These are phyloP conservation scores for Heliconius charithonia DNA, from an alignment of 2,888 invertebrate species.

Conservation along the genomic window DNA sequence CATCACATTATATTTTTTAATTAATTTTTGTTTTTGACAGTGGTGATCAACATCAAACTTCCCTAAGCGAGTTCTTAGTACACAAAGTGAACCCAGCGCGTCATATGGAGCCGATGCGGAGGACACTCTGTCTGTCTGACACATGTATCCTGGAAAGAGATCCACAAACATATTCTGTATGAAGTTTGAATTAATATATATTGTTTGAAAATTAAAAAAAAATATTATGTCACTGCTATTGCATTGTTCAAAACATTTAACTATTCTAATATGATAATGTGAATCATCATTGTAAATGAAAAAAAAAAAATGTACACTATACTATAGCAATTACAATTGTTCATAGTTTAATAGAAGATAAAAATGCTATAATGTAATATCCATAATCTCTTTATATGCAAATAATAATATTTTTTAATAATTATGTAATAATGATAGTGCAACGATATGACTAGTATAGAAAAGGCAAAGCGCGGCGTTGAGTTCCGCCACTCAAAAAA, in stretches of 20 bases:
- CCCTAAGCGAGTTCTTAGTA: slow-evolving; percentile 97
- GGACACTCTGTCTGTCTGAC: slow-evolving; percentile 97
- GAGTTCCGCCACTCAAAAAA: no score
- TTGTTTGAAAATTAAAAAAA: neutral
- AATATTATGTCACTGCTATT: neutral
- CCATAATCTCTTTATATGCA: no score
- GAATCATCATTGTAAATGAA: no score
- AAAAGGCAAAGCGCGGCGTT: no score
- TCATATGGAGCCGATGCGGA: slow-evolving; percentile 92
- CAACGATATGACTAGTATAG: no score
- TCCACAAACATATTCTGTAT: slow-evolving; percentile 96
- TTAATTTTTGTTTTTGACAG: slow-evolving; percentile 78
- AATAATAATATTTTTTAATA: neutral
- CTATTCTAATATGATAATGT: no score
- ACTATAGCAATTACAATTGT: no score
- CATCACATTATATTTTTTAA: neutral
- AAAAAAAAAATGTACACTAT: no score
- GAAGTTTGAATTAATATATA: slow-evolving; percentile 43
- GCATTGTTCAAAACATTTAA: neutral
- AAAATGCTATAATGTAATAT: no score
- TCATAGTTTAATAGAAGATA: no score
- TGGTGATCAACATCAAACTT: slow-evolving; percentile 97
- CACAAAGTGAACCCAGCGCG: slow-evolving; percentile 94
- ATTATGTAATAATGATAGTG: neutral
- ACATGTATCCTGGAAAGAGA: slow-evolving; percentile 98